Evolutionary conservation across 2,797 vertebrate species (phyloP).

Genomic region (Enteromius trimaculatus): DNA sequence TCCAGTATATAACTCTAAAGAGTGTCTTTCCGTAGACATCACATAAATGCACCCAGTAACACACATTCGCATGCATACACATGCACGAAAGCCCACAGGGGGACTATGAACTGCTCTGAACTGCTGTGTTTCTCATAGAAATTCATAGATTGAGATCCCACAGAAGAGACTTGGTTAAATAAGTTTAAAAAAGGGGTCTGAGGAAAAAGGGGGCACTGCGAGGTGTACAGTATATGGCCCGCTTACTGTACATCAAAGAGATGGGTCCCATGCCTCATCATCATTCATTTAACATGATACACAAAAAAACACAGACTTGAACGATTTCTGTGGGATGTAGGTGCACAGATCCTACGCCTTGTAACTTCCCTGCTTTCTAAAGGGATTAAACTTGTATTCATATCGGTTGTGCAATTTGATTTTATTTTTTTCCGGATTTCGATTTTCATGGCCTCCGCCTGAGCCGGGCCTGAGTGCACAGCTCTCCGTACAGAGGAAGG

Average conservation of each 20-base stretch:
- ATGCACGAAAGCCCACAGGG: slow-evolving; percentile 3
- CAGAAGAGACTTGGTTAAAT: slow-evolving; percentile 12
- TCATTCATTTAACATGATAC: slow-evolving; percentile 36
- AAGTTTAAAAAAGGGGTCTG: neutral
- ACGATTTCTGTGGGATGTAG: slow-evolving; percentile 23
- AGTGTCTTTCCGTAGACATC: neutral
- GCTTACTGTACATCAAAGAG: slow-evolving; percentile 31
- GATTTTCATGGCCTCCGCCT: slow-evolving; percentile 23
- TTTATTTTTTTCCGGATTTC: slow-evolving; percentile 1
- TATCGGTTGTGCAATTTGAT: neutral
- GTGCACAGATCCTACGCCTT: neutral
- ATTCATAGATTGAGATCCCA: neutral
- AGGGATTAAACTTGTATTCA: slow-evolving; percentile 37
- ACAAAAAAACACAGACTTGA: slow-evolving; percentile 23
- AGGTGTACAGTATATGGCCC: slow-evolving; percentile 6
- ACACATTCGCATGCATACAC: slow-evolving; percentile 2
- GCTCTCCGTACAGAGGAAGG: slow-evolving; percentile 27
- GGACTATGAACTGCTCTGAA: slow-evolving; percentile 4
- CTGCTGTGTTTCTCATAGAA: neutral
- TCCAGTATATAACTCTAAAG: neutral
- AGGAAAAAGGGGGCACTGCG: neutral
- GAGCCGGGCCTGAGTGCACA: slow-evolving; percentile 23
- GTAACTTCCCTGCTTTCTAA: slow-evolving; percentile 28
- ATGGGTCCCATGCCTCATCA: neutral
- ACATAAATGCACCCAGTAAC: neutral